Base-by-base conservation (phyloP, 2,797 vertebrate species). In the Pterois miles region DNA sequence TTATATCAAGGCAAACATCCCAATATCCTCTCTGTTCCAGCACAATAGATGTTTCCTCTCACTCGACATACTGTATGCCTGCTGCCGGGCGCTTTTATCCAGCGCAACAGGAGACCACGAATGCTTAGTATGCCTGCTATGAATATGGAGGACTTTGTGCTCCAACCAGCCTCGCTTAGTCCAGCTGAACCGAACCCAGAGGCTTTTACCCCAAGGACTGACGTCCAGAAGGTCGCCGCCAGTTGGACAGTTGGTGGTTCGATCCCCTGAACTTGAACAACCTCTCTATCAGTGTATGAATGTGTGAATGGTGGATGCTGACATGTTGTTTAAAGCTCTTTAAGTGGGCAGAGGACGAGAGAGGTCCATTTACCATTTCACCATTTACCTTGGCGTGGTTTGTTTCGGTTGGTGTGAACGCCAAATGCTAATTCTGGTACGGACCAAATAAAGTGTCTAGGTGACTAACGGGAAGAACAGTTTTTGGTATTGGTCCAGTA, bases 1-100 rank as follows among this genome's bases (percentile, higher is more conserved):
- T 58, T 33, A 18, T 36, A 70, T 73, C 66, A 71, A 74, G 56
- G 43, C 60, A 63, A 84, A 86, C 63, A 48, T 56, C 65, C 54
- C 25, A 11, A 6, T 0, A 23, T 14, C 16, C 31, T 11, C 62
- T 65, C 18, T 27, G 29, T 3, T 74, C 33, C 58, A 7, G 10
- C 48, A 52, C 50, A 29, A 65, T 12, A 8, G 8, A 38, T 57
- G 40, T 29, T 31, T 71, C 29, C 54, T 14, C n/a, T 59, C 31
- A n/a, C 18, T 8, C 23, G 27, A 31, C 52, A 46, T 3, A n/a
- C n/a, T n/a, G n/a, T n/a, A 10, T 25, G 11, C 18, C 27, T n/a
- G 31, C 59, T 59, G 22, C 33, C 54, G 58, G 8, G 65, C 12
- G 60, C 20, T 67, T 73, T 77, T 3, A 54, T 75, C 38, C 1